Evolutionary conservation across 2,797 vertebrate species (phyloP), one percentile per base, ranked within the genome.

Genomic region (Phrynocephalus forsythii): DNA sequence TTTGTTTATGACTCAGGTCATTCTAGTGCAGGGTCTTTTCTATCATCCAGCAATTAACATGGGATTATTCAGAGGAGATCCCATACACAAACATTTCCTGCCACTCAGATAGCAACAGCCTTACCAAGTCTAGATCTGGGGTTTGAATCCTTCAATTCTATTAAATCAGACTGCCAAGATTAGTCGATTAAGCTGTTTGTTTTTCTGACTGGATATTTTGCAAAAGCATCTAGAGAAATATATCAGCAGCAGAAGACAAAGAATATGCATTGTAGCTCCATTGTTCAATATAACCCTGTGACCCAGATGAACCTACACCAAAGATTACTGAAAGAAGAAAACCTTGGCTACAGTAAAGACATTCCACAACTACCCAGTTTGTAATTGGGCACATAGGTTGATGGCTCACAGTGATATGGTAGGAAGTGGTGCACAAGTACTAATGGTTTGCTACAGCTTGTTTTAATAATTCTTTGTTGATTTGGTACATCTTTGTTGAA

Each of bases 71-170:
- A 82, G 88, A 91, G 89, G 90, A 92, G 85, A 94, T 93, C 94
- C 93, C 88, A 84, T 87, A 86, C 91, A 87, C 84, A 95, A 94
- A 94, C 87, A 88, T 83, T 93, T 88, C n/a, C 86, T 0, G 0
- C 33, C 68, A 85, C 78, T 90, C 33, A 89, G 92, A 90, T 93
- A 94, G 93, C 92, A 94, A 93, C 93, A 93, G 92, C 89, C 89
- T 86, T 91, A 87, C 91, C 94, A 95, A 89, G 79, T 90, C 60
- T 18, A 50, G 30, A 79, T 90, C 83, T 77, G 66, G 82, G 75
- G 90, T 94, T 94, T 94, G 95, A 94, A 94, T 94, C 95, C 86
- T 93, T 81, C 88, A 90, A 94, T 94, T 91, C 94, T 89, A 94
- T 95, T 95, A 93, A 89, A 90, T 88, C 87, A 83, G 87, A 69